Base-by-base conservation (phyloP, 2,888 invertebrate genomes). In the Stramonita haemastoma region DNA sequence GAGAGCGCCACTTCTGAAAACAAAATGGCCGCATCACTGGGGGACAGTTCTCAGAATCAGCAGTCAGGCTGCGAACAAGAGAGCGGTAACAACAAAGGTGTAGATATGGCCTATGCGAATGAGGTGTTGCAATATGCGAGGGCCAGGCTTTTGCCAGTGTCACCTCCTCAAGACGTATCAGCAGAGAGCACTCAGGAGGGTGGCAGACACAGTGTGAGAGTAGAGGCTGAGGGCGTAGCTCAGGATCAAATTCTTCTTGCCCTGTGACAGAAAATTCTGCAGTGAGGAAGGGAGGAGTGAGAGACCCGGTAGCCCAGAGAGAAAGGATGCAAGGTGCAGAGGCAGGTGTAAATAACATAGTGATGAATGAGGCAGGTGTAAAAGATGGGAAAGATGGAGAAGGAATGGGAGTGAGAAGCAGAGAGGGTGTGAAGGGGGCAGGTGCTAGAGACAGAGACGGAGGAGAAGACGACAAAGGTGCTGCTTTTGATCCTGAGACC, bases 121-220 rank as follows among this genome's bases (percentile, higher is more conserved):
- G 70, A 87, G 17, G 77, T 87, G 5, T 1, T 77, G 34, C 29
- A 77, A 1, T 87, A 77, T 77, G 87, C 87, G 34, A 87, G 57
- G n/a, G 87, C 46, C 26, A 73, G 36, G 66, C 36, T 84, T 56
- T 57, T 57, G 57, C 29, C 84, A 29, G n/a, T 8, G 46, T 46
- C 57, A 29, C 26, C n/a, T 0, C 19, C 84, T n/a, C 57, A 36
- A 15, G 29, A 57, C 17, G 5, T 0, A 57, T 5, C 8, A 29
- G n/a, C 56, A 26, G 15, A 32, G 0, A 22, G 81, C 81, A 81
- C 4, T 11, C 34, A 81, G 0, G 17, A 29, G 46, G 6, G 6
- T 6, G 17, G 19, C 79, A n/a, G 11, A 17, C 73, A 73, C n/a
- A 2, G 26, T 73, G 2, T 26, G 1, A 11, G 17, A 1, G 73